A percentile compares a stretch with the other conserved stretches of the same genome.
These are phyloP conservation scores for Agrilus planipennis DNA, from an alignment of 1,140 invertebrate species.

Conservation along the genomic window DNA sequence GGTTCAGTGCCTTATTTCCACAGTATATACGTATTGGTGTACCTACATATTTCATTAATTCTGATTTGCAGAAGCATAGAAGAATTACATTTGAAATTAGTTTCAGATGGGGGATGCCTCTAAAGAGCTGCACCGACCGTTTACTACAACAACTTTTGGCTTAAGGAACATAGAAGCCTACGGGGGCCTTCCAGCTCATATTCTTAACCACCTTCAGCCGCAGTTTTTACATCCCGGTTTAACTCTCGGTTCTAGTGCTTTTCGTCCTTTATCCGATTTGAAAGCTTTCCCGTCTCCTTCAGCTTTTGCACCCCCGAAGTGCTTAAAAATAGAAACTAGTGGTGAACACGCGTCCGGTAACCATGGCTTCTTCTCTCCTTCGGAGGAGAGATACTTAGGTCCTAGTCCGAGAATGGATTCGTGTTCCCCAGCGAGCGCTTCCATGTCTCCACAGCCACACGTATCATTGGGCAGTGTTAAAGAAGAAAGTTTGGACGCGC, in stretches of 20 bases:
- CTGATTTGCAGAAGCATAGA: too few species aligned
- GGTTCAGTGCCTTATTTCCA: too few species aligned
- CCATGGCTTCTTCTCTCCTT: constrained; percentile 31
- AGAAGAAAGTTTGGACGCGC: constrained; percentile 34
- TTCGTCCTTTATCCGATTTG: constrained; percentile 31
- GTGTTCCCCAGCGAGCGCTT: constrained; percentile 37
- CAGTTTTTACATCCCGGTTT: constrained; percentile 37
- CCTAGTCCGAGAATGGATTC: constrained; percentile 35
- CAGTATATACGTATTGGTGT: too few species aligned
- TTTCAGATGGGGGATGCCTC: constrained; percentile 31
- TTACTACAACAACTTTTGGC: constrained; percentile 37
- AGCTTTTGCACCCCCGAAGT: constrained; percentile 38
- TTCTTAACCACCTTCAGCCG: constrained; percentile 40
- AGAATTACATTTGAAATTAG: constrained; percentile 12
- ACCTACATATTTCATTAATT: too few species aligned
- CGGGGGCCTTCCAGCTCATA: constrained; percentile 38
- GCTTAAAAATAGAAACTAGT: constrained; percentile 36
- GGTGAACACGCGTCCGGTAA: constrained; percentile 19
- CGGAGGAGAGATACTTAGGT: constrained; percentile 29
- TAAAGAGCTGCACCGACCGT: constrained; percentile 33
- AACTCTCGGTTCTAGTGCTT: constrained; percentile 31
- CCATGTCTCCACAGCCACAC: constrained; percentile 33
- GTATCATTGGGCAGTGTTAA: constrained; percentile 22
- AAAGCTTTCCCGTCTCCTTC: constrained; percentile 41
- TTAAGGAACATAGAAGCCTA: constrained; percentile 43